phyloP scores from a whole-genome alignment of 2,113 vertebrate species.

The Dasyurus viverrinus region DNA sequence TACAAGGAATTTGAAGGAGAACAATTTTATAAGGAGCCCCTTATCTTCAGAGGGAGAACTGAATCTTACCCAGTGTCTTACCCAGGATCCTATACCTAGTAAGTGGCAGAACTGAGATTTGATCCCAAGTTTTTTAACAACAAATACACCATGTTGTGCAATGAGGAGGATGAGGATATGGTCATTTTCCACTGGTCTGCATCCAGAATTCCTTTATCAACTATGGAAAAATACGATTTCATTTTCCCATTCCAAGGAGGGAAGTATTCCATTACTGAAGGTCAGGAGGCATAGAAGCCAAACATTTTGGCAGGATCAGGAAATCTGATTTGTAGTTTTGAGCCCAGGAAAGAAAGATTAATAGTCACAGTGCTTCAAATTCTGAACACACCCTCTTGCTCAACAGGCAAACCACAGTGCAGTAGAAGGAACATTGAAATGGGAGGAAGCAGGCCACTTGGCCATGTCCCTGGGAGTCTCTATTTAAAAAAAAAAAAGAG shows the following conservation, averaged over 20 bases:
- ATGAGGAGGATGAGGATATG: conserved; percentile 21
- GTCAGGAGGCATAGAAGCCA: conserved; percentile 15
- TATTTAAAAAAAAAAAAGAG: background rate
- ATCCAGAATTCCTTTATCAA: conserved; percentile 2
- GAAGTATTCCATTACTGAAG: conserved; percentile 12
- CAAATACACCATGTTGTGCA: conserved; percentile 35
- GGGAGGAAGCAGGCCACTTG: background rate
- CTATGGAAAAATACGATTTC: conserved; percentile 37
- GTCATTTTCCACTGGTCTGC: background rate
- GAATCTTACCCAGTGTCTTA: background rate
- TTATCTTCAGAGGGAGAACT: background rate
- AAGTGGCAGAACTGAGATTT: background rate
- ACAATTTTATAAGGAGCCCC: background rate
- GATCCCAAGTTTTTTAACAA: background rate
- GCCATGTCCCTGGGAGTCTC: background rate
- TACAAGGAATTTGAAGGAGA: background rate
- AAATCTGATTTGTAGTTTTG: conserved; percentile 29
- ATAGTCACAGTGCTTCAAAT: background rate
- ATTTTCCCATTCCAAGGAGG: conserved; percentile 5
- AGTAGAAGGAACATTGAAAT: background rate
- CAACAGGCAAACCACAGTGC: background rate
- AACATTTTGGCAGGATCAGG: conserved; percentile 2
- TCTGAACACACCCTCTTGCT: background rate
- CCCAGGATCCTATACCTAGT: background rate
- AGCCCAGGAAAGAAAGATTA: conserved; percentile 25